Percentiles rank a stretch among this genome's conserved stretches.
These are phyloP conservation scores for Origma solitaria DNA, from an alignment of 2,113 vertebrate genomes.

Conservation along the genomic window DNA sequence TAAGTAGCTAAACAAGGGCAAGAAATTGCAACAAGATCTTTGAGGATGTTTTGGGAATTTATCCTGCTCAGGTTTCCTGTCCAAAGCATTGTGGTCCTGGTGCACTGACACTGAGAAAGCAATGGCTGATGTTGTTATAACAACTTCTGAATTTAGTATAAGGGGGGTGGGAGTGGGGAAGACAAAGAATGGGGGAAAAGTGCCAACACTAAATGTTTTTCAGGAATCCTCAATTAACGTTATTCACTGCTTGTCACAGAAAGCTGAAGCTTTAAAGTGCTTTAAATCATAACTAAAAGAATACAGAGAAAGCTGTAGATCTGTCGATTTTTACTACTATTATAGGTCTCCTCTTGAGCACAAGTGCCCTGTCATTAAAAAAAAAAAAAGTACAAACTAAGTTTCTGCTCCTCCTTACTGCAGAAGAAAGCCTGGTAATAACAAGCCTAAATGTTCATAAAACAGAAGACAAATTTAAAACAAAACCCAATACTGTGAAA, in stretches of 20 bases:
- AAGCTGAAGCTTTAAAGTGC: background rate
- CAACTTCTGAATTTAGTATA: background rate
- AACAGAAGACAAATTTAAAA: background rate
- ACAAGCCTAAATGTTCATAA: background rate
- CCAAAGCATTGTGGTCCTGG: background rate
- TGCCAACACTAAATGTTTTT: background rate
- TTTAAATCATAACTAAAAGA: background rate
- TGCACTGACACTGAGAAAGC: background rate
- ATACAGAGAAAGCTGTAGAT: background rate
- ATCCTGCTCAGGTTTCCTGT: background rate
- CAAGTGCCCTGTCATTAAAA: background rate
- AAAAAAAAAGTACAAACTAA: background rate
- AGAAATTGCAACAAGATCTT: background rate
- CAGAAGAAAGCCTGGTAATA: background rate
- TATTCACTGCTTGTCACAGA: background rate
- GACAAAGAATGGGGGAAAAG: background rate
- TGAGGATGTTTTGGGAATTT: background rate
- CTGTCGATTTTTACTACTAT: background rate
- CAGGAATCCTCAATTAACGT: background rate
- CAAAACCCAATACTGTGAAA: background rate
- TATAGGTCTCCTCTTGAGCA: background rate
- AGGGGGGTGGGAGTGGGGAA: background rate
- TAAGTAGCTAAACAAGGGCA: background rate
- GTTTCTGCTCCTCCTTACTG: background rate
- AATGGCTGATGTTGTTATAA: background rate